These are phyloP conservation scores for Acanthosoma haemorrhoidale DNA, from an alignment of 2,888 invertebrate species.

Conservation along the genomic window DNA sequence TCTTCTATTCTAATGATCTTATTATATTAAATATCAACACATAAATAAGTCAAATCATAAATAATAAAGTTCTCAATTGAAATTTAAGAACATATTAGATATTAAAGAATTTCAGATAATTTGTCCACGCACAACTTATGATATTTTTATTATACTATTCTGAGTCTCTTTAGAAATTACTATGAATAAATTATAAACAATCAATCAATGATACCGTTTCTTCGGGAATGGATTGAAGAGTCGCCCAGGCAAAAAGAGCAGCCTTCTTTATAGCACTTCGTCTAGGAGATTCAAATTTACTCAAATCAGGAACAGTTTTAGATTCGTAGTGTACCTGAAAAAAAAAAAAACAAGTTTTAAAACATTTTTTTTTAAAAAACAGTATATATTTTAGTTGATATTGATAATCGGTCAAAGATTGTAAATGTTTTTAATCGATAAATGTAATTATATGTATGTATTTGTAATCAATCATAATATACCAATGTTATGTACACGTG, in stretches of 20 bases:
- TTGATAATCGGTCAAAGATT: no score
- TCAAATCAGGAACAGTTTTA: slow-evolving; percentile 57
- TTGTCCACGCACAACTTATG: background rate
- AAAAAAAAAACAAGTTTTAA: background rate
- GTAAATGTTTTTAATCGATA: no score
- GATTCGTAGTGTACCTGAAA: slow-evolving; percentile 72
- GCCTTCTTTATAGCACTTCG: slow-evolving; percentile 69
- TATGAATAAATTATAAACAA: background rate
- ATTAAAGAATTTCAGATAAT: background rate
- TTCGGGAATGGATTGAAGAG: slow-evolving; percentile 92
- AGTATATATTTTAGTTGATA: no score
- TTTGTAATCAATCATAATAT: no score
- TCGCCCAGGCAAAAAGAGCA: slow-evolving; percentile 90
- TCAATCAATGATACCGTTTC: slow-evolving; percentile 59
- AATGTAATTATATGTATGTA: no score
- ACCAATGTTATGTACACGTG: no score
- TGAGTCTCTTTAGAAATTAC: background rate
- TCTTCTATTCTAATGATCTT: no score
- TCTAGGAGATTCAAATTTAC: slow-evolving; percentile 24
- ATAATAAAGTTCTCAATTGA: no score
- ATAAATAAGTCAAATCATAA: no score
- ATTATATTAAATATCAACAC: no score
- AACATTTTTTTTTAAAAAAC: no score
- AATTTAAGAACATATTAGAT: no score
- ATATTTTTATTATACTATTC: background rate